Conservation (phyloP, 1,140 invertebrate species). For the Camponotus floridanus region DNA sequence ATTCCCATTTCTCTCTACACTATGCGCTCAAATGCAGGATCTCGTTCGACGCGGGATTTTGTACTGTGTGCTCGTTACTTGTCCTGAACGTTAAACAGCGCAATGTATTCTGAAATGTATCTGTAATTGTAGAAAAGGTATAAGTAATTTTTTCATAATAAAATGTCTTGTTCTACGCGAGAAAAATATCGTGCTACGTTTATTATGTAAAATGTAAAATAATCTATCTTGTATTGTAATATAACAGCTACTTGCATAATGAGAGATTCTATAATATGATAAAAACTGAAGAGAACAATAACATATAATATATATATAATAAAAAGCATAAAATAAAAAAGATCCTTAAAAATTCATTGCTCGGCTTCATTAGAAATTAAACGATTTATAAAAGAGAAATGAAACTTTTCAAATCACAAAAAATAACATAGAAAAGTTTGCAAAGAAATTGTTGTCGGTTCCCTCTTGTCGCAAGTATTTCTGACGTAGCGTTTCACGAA, state of each 20-base stretch:
- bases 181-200: not conserved
- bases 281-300: not conserved
- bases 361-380: not conserved
- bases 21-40: not conserved
- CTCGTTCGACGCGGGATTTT: conserved; percentile 28
- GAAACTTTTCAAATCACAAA: not conserved
- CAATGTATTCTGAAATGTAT: not conserved
- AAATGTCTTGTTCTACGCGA: not conserved
- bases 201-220: not conserved
- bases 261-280: not conserved
- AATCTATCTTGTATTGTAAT: not conserved
- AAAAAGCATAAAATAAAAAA: not conserved
- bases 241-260: not conserved
- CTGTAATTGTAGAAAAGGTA: conserved; percentile 1
- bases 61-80: not conserved
- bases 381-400: not conserved
- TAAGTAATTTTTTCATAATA: conserved; percentile 4
- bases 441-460: conserved; percentile 26
- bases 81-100: conserved; percentile 9
- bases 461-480: conserved; percentile 5
- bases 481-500: conserved; percentile 26
- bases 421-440: not conserved
- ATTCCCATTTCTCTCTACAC: conserved; percentile 60
- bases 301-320: not conserved
- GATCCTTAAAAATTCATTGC: not conserved